phyloP scores from a whole-genome alignment of 1,140 invertebrate genomes.

The Metaphire vulgaris region DNA sequence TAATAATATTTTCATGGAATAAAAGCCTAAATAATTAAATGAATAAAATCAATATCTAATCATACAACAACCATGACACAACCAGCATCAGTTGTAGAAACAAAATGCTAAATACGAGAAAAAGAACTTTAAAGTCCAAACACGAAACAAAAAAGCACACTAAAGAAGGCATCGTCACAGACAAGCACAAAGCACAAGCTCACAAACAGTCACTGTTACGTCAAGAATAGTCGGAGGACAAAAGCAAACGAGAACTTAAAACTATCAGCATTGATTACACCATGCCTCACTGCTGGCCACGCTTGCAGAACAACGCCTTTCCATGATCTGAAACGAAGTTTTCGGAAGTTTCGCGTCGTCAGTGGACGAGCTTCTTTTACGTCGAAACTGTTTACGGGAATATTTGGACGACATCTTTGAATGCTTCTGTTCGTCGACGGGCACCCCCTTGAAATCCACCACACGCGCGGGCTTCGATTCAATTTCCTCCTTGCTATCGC shows the following conservation, averaged over 20 bases:
- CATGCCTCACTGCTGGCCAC: neutral
- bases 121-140: no score
- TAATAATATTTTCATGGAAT: no score
- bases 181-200: neutral
- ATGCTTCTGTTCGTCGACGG: neutral
- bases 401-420: neutral
- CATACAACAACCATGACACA: no score
- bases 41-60: no score
- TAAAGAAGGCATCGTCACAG: neutral
- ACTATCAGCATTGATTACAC: no score
- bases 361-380: neutral
- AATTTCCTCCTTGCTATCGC: no score
- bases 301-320: neutral
- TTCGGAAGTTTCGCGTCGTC: neutral
- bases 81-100: no score
- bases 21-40: no score
- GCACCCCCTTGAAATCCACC: no score
- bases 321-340: neutral
- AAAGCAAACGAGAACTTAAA: no score
- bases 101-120: neutral
- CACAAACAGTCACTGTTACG: neutral
- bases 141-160: no score
- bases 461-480: no score
- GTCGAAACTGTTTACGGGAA: neutral
- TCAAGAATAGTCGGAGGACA: neutral